Conservation (phyloP, 2,113 vertebrate species). For the Corythaixoides concolor region DNA sequence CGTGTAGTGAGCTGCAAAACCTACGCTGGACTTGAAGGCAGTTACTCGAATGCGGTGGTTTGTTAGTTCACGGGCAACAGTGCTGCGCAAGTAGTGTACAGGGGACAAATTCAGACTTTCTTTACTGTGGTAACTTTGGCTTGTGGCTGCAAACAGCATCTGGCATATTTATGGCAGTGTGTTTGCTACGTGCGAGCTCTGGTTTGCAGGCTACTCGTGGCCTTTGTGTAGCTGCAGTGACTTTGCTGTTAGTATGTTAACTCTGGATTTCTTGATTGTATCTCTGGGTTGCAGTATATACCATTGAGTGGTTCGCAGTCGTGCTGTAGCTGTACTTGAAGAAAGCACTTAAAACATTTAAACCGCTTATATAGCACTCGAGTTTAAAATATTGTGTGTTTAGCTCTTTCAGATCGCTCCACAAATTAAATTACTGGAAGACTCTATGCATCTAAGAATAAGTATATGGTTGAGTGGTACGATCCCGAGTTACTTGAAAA, state of each 20-base stretch:
- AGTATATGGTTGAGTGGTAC: not conserved
- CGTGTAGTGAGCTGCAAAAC: not conserved
- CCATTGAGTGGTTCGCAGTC: not conserved
- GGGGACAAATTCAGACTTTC: not conserved
- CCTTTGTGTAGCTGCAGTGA: not conserved
- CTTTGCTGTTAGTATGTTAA: not conserved
- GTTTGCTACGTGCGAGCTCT: not conserved
- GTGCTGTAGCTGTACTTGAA: not conserved
- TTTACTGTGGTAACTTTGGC: not conserved
- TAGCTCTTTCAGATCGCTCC: not conserved
- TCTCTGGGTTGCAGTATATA: not conserved
- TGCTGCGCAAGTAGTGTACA: not conserved
- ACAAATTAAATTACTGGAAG: not conserved
- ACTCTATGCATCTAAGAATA: not conserved
- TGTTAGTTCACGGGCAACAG: not conserved
- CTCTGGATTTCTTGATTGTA: not conserved
- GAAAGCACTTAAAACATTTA: not conserved
- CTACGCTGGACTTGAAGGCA: not conserved
- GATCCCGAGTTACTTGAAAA: not conserved
- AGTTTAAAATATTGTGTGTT: not conserved
- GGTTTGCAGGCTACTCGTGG: not conserved
- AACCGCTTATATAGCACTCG: not conserved
- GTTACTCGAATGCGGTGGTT: not conserved
- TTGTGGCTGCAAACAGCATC: not conserved
- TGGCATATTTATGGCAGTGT: not conserved